Base-by-base conservation (phyloP, 2,797 vertebrate species). In the Leptodactylus fallax region DNA sequence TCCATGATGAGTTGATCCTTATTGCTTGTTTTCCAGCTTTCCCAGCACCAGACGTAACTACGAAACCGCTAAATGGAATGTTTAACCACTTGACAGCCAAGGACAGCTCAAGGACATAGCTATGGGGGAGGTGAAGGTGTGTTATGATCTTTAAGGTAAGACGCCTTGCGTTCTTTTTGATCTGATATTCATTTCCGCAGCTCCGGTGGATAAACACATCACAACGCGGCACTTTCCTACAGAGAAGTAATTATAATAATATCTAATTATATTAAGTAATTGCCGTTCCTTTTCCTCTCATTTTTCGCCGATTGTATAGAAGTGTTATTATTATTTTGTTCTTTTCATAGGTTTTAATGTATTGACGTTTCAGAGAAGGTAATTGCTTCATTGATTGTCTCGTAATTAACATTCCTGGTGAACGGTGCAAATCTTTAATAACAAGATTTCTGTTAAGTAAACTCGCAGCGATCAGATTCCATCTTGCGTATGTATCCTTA, bases 381-480 rank as follows among this genome's bases (percentile, higher is more conserved):
- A 85, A 86, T 86, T 79, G 85, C 76, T 67, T 36, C 60, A 86
- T 86, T 86, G 85, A 86, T 86, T 79, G 61, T 21, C 77, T 79
- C 51, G 4, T 71, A 65, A 86, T 86, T 86, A 79, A 69, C 76
- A 79, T 86, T 79, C 76, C 47, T 45, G 65, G 61, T 19, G 63
- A 86, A 69, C 65, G 12, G 61, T 61, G 27, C 77, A 67, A 58
- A 69, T 55, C 77, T 86, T 69, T 86, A 79, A 79, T 79, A 86
- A 86, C 77, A 56, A 71, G 61, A 69, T 86, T 86, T 79, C 77
- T 51, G 74, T 45, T 85, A 65, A 86, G 77, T 69, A 86, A 86
- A 69, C 84, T 65, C 13, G 58, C 71, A 14, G 8, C 45, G 21
- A 77, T 77, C 72, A 51, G 83, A 51, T 67, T 85, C 49, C 67